A percentile compares a stretch with the other conserved stretches of the same genome.
phyloP scores from a whole-genome alignment of 2,113 vertebrate species.

The Phrynocephalus versicolor region DNA sequence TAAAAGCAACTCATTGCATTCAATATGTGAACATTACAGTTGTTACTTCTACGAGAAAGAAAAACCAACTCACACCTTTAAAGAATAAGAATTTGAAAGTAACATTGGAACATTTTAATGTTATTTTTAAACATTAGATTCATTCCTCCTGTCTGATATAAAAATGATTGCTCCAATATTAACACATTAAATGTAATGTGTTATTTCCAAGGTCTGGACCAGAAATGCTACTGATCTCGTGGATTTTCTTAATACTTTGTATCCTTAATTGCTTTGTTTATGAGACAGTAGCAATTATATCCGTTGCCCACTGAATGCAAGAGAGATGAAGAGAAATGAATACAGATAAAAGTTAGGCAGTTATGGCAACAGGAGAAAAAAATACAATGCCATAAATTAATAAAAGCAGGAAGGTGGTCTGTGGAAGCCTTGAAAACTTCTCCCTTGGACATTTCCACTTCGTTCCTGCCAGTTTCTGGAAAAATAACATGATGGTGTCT shows the following conservation, averaged over 20 bases:
- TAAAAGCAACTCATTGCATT: no score
- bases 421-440: neutral
- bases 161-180: no score
- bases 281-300: neutral
- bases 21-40: no score
- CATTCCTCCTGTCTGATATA: no score
- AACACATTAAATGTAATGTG: no score
- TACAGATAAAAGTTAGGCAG: neutral
- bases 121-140: no score
- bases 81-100: no score
- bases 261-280: neutral
- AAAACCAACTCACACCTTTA: no score
- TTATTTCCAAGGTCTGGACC: neutral
- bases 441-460: constrained; percentile 1
- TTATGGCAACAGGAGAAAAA: neutral
- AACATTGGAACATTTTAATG: no score
- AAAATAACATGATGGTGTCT: constrained; percentile 25
- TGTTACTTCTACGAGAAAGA: no score
- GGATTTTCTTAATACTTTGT: neutral
- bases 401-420: neutral
- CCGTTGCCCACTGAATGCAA: neutral
- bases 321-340: neutral
- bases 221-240: neutral
- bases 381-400: neutral
- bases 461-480: neutral